phyloP scores from a whole-genome alignment of 2,113 vertebrate species.

The Chaenogobius annularis region DNA sequence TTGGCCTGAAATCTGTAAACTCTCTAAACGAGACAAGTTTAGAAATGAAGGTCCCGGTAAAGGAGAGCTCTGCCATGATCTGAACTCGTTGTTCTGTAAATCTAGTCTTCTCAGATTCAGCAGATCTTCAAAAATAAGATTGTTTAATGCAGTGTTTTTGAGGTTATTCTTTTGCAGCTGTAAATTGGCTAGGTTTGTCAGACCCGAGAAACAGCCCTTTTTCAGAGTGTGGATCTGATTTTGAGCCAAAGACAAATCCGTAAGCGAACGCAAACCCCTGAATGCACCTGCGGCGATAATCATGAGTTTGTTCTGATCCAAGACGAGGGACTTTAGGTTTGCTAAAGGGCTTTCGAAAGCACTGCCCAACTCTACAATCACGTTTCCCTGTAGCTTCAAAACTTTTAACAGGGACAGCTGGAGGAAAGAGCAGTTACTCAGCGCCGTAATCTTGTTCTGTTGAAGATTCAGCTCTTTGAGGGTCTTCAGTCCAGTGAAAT shows the following conservation, averaged over 20 bases:
- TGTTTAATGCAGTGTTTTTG: rapidly evolving
- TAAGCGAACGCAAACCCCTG: conserved; percentile 40
- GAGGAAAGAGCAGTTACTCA: conserved; percentile 56
- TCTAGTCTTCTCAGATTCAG: conserved; percentile 55
- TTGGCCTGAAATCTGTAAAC: conserved; percentile 56
- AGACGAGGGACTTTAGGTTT: conserved; percentile 51
- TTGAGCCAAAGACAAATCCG: conserved; percentile 49
- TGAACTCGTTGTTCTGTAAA: conserved; percentile 67
- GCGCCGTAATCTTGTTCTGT: conserved; percentile 48
- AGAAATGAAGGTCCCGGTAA: conserved; percentile 57
- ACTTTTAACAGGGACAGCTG: conserved; percentile 51
- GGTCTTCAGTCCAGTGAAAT: conserved; percentile 62
- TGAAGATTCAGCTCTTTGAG: conserved; percentile 60
- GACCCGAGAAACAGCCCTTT: conserved; percentile 46
- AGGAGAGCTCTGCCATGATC: rapidly evolving
- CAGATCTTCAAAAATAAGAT: conserved; percentile 51
- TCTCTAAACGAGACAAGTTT: conserved; percentile 52
- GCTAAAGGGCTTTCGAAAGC: conserved; percentile 57
- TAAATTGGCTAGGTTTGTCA: conserved; percentile 49
- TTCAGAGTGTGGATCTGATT: conserved; percentile 62
- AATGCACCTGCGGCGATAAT: conserved; percentile 21
- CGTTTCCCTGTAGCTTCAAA: conserved; percentile 63
- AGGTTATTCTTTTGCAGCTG: conserved; percentile 56
- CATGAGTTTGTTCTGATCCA: conserved; percentile 64
- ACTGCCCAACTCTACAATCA: conserved; percentile 32